These are phyloP conservation scores for Microplitis mediator DNA, from an alignment of 1,140 invertebrate genomes.

Conservation along the genomic window DNA sequence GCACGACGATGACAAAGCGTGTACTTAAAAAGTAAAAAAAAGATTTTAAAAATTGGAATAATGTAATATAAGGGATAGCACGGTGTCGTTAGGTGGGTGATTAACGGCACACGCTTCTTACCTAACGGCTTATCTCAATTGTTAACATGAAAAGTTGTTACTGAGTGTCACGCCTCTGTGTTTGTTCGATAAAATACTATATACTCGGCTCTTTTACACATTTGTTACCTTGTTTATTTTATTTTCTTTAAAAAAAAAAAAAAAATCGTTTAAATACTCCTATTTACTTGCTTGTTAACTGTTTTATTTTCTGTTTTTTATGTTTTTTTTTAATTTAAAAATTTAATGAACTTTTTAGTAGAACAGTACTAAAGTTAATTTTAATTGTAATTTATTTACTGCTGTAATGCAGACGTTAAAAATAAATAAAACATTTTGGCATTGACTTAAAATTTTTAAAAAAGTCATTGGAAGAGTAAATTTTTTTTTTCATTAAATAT, in stretches of 20 bases:
- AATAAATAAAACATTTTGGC: too few species aligned
- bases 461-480: too few species aligned
- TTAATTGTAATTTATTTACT: too few species aligned
- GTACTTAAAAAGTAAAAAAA: constrained; percentile 18
- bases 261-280: neutral
- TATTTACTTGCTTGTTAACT: neutral
- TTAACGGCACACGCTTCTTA: constrained; percentile 37
- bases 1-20: constrained; percentile 2
- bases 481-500: too few species aligned
- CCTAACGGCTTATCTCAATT: neutral
- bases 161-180: constrained; percentile 1
- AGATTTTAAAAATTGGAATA: neutral
- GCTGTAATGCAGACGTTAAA: too few species aligned
- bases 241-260: neutral
- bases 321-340: neutral
- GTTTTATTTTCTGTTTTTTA: neutral
- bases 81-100: constrained; percentile 43
- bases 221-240: too few species aligned
- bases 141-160: neutral
- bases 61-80: neutral
- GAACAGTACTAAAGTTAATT: too few species aligned
- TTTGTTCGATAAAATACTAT: constrained; percentile 19
- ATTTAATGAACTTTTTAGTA: neutral
- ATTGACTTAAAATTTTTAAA: too few species aligned
- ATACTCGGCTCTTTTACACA: too few species aligned